Evolutionary conservation across 2,113 vertebrate species (phyloP).

Genomic region (Haemorhous mexicanus): DNA sequence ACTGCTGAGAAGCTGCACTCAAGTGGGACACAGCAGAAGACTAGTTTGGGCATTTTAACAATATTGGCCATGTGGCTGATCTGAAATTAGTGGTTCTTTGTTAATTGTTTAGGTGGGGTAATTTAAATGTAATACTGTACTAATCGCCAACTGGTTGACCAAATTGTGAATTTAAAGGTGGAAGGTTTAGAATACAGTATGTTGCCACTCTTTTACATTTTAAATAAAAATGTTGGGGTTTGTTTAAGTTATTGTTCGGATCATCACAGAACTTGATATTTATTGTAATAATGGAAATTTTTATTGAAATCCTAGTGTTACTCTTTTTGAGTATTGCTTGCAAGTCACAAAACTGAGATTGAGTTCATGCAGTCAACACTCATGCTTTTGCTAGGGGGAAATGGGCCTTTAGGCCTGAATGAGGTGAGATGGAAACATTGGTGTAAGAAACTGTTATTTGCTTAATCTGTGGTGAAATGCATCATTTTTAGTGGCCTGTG

Average conservation of each 20-base stretch:
- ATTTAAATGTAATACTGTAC: slow-evolving; percentile 65
- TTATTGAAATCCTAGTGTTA: neutral
- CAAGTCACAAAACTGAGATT: neutral
- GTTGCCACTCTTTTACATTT: slow-evolving; percentile 26
- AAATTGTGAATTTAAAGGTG: slow-evolving; percentile 31
- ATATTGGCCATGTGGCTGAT: neutral
- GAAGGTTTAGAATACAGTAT: slow-evolving; percentile 3
- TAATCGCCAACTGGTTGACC: slow-evolving; percentile 47
- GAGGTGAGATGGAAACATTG: neutral
- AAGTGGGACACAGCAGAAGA: neutral
- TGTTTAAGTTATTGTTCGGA: slow-evolving; percentile 45
- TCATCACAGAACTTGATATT: neutral
- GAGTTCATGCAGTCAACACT: neutral
- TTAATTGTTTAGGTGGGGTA: slow-evolving; percentile 44
- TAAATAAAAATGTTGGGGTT: slow-evolving; percentile 57
- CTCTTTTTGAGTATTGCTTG: neutral
- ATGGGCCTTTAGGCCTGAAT: neutral
- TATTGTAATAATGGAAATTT: neutral
- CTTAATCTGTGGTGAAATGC: neutral
- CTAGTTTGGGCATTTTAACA: slow-evolving; percentile 42
- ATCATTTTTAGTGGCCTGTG: neutral
- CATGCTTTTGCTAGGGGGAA: neutral
- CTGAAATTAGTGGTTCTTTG: slow-evolving; percentile 29
- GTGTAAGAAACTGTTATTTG: neutral
- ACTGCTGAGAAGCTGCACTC: slow-evolving; percentile 17